These are phyloP conservation scores for Clepsis dumicolana DNA, from an alignment of 2,888 invertebrate species.

Conservation along the genomic window DNA sequence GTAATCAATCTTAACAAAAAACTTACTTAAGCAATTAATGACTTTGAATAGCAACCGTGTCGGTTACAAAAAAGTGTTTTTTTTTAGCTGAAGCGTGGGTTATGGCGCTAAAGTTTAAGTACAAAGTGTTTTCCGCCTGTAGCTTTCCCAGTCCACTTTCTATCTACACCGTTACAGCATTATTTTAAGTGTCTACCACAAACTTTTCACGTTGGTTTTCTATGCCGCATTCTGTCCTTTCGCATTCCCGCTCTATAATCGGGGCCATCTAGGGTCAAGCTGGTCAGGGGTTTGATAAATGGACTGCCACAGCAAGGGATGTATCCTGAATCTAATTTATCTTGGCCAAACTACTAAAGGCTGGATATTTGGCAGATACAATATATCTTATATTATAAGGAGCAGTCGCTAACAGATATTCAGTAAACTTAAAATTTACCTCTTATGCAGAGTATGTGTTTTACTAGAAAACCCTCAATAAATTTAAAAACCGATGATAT, in stretches of 20 bases:
- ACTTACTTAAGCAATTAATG: background rate
- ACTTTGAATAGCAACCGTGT: background rate
- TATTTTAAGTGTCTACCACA: background rate
- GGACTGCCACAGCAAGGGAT: background rate
- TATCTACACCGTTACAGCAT: background rate
- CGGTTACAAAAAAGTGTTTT: background rate
- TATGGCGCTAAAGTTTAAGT: background rate
- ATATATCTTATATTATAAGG: background rate
- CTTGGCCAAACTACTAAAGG: background rate
- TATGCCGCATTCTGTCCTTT: conserved; percentile 1
- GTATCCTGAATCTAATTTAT: conserved; percentile 8
- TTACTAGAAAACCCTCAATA: too few species aligned
- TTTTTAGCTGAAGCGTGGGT: background rate
- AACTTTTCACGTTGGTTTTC: background rate
- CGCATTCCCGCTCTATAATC: background rate
- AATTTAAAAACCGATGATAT: too few species aligned
- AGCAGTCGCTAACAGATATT: background rate
- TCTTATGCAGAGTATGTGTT: too few species aligned
- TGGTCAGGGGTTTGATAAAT: conserved; percentile 34
- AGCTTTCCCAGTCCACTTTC: background rate
- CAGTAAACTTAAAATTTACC: too few species aligned
- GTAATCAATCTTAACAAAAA: background rate
- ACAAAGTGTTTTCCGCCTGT: background rate
- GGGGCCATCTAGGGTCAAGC: conserved; percentile 14
- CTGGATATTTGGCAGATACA: background rate